Evolutionary conservation across 2,113 vertebrate genomes (phyloP), one percentile per base, ranked within the genome.

Genomic region (Parotia lawesii): DNA sequence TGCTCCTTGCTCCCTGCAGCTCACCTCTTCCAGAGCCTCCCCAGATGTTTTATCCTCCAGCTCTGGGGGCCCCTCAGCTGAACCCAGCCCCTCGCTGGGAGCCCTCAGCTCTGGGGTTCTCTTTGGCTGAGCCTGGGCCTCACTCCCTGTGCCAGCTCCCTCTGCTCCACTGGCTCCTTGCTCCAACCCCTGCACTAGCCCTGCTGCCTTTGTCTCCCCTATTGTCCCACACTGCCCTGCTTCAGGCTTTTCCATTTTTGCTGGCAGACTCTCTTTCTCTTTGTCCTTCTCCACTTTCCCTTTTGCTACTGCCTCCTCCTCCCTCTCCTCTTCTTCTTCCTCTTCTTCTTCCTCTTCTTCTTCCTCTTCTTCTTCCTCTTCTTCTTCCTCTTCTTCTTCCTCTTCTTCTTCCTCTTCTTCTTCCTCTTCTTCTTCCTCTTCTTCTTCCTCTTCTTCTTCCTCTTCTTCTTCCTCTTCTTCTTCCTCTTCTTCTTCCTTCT

Each of bases 51-150:
- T 11, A 1, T 58, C 60, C 47, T 72, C 29, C 20, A 51, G 38
- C 35, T 33, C 65, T 0, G 1, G 8, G 62, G 5, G 1, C 2
- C 5, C 48, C 33, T 66, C 2, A 2, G n/a, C 64, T 79, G 53
- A 11, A 7, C 6, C 20, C 35, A 80, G 67, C 6, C 21, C 64
- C 25, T 81, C 0, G 0, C 21, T 48, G 28, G 23, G 29, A 19
- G 27, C 2, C 4, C 27, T 42, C 2, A 3, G 15, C 12, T 70
- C 56, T 60, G 17, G 20, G 37, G 44, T 14, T 87, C 11, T 48
- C 24, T 47, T 53, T 57, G 37, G 17, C 20, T 91, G 56, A 74
- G 53, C 28, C 19, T 27, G 10, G 4, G 14, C 16, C 22, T 8
- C 4, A 1, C 4, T 74, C 23, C 35, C 47, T 31, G 37, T 27